Conservation (phyloP, 1,140 invertebrate genomes). For the Asbolus verrucosus region DNA sequence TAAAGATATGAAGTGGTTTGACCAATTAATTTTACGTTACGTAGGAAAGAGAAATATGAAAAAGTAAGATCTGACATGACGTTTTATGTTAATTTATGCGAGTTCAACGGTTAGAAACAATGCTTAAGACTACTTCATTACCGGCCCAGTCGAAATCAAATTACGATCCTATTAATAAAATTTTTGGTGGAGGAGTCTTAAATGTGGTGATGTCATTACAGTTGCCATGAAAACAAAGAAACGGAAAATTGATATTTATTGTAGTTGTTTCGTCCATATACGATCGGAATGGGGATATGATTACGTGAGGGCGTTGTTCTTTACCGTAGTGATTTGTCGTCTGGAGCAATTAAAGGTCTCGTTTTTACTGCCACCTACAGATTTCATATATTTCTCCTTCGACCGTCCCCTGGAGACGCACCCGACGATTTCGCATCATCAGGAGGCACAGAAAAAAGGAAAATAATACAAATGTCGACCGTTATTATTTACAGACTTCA, state of each 20-base stretch:
- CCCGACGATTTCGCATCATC: constrained; percentile 23
- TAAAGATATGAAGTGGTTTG: too few species aligned
- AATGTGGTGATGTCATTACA: too few species aligned
- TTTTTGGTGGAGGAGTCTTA: too few species aligned
- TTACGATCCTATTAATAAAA: too few species aligned
- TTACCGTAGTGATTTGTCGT: constrained; percentile 6
- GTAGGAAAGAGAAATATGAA: too few species aligned
- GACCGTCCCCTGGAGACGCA: constrained; percentile 16
- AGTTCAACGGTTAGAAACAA: too few species aligned
- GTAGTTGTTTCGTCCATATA: not conserved
- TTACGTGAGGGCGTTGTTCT: constrained; percentile 7
- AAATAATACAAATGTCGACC: constrained; percentile 6
- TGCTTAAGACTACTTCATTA: too few species aligned
- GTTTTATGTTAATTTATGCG: too few species aligned
- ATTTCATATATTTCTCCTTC: constrained; percentile 20
- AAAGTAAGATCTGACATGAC: too few species aligned
- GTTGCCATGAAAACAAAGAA: not conserved
- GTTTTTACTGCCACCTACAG: constrained; percentile 15
- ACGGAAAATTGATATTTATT: constrained; percentile 1
- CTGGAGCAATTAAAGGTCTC: constrained; percentile 1
- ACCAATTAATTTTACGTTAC: too few species aligned
- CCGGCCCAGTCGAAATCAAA: too few species aligned
- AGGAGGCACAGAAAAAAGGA: constrained; percentile 27
- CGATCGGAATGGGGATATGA: constrained; percentile 7
- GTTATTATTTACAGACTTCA: constrained; percentile 58